These are phyloP conservation scores for Neopelma chrysocephalum DNA, from an alignment of 2,797 vertebrate genomes.

Conservation along the genomic window DNA sequence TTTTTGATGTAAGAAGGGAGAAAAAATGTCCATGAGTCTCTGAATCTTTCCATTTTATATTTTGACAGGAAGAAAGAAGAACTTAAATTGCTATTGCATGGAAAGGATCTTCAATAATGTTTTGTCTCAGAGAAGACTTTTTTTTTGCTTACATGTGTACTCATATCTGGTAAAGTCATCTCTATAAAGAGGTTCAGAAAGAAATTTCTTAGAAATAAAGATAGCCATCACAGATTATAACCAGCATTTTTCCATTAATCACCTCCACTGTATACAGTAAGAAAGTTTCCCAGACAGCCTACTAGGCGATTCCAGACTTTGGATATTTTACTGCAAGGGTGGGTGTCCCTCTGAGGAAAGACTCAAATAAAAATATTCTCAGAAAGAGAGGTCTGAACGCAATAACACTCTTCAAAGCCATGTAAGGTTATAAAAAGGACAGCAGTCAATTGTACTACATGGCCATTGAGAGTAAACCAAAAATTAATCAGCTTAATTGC, in stretches of 20 bases:
- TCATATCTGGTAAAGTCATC: not conserved
- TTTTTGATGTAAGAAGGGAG: not conserved
- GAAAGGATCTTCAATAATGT: not conserved
- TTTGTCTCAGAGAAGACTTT: not conserved
- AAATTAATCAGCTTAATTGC: constrained; percentile 32
- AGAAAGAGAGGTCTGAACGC: not conserved
- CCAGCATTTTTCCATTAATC: not conserved
- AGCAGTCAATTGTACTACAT: not conserved
- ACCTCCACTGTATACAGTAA: not conserved
- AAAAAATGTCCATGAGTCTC: not conserved
- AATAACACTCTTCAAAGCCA: not conserved
- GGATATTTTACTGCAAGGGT: not conserved
- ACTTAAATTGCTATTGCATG: not conserved
- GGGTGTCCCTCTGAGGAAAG: not conserved
- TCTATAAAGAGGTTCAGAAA: not conserved
- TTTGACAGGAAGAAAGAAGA: not conserved
- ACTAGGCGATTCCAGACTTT: not conserved
- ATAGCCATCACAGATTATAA: not conserved
- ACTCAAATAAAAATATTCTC: not conserved
- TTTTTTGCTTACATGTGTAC: not conserved
- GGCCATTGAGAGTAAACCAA: not conserved
- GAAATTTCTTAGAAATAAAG: not conserved
- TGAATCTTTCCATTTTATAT: not conserved
- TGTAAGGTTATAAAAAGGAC: constrained; percentile 3
- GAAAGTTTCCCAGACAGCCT: not conserved